A percentile compares a stretch with the other conserved stretches of the same genome.
These are phyloP conservation scores for Coregonus ussuriensis DNA, from an alignment of 2,797 vertebrate species.

Conservation along the genomic window DNA sequence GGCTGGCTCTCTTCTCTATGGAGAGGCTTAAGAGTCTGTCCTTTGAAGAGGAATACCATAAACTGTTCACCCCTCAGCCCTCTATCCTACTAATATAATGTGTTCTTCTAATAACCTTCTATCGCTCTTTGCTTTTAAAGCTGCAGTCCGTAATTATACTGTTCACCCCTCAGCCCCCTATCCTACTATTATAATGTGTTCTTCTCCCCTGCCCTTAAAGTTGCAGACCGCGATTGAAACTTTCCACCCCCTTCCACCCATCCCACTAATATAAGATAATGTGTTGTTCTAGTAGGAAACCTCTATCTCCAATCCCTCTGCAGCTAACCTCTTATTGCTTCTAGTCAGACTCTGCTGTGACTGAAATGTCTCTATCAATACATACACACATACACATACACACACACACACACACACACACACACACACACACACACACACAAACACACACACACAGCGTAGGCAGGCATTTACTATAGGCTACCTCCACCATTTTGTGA, in stretches of 20 bases:
- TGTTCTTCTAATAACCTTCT: neutral
- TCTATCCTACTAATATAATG: slow-evolving; percentile 54
- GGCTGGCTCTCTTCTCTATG: slow-evolving; percentile 81
- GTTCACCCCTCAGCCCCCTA: slow-evolving; percentile 63
- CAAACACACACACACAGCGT: no score
- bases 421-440: no score
- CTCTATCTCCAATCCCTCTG: no score
- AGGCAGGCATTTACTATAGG: neutral
- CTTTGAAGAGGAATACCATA: slow-evolving; percentile 95
- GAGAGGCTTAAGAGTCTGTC: slow-evolving; percentile 87
- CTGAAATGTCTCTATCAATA: no score
- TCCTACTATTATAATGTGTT: neutral
- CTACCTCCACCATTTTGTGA: neutral
- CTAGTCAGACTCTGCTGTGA: no score
- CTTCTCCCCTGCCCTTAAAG: neutral
- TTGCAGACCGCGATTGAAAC: no score
- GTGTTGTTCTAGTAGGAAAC: neutral
- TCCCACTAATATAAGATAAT: no score
- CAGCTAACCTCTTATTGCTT: no score
- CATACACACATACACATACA: no score
- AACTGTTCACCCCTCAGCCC: slow-evolving; percentile 82
- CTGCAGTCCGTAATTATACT: neutral
- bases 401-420: no score
- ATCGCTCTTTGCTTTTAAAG: neutral
- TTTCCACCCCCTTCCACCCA: no score